phyloP scores from a whole-genome alignment of 2,797 vertebrate species.

The Meda fulgida region DNA sequence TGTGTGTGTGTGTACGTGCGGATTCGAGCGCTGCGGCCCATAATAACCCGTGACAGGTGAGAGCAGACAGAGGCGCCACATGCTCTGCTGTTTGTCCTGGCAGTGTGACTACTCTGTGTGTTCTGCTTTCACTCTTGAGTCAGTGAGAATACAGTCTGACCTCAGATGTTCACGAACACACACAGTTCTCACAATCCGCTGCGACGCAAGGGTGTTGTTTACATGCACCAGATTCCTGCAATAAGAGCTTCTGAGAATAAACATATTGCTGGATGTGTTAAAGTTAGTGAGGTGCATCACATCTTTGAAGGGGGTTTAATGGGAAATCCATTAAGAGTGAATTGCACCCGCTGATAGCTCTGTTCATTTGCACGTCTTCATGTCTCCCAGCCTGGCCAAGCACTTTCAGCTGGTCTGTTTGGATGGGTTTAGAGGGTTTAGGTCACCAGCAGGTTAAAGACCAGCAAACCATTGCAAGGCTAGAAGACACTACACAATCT shows the following conservation, averaged over 20 bases:
- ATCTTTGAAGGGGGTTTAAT: not conserved
- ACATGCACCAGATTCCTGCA: not conserved
- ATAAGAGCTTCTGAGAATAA: not conserved
- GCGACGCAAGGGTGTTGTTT: not conserved
- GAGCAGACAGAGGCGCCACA: conserved; percentile 14
- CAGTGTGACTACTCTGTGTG: conserved; percentile 16
- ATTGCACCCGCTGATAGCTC: not conserved
- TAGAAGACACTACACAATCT: not conserved
- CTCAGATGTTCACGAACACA: not conserved
- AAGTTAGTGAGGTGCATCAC: not conserved
- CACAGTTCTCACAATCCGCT: not conserved
- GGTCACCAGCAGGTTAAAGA: not conserved
- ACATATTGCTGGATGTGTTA: not conserved
- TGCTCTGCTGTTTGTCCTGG: conserved; percentile 12
- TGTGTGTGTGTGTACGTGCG: not conserved
- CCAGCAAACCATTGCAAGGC: not conserved
- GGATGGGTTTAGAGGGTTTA: not conserved
- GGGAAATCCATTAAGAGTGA: not conserved
- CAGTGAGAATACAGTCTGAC: not conserved
- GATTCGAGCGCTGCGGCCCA: not conserved
- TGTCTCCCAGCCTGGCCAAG: not conserved
- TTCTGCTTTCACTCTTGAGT: conserved; percentile 28
- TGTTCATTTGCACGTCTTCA: not conserved
- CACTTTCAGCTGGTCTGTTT: not conserved
- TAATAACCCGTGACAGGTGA: conserved; percentile 25